Conservation (phyloP, 2,113 vertebrate genomes). For the Falcunculus frontatus region DNA sequence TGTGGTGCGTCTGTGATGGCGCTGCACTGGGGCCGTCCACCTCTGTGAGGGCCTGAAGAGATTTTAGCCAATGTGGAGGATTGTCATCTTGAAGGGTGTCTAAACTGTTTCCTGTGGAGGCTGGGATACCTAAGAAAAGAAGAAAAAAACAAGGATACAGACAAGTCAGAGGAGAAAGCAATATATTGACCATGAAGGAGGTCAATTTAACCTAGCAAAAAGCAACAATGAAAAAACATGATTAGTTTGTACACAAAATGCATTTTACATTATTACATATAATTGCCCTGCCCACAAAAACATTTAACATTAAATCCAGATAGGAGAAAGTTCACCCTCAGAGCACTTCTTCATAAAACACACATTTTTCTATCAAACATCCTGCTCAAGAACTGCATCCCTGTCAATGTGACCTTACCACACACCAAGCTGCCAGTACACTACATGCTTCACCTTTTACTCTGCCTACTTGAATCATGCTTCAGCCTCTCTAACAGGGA, state of each 20-base stretch:
- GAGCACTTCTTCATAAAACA: background rate
- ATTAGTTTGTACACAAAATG: constrained; percentile 44
- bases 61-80: constrained; percentile 99
- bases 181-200: background rate
- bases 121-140: constrained; percentile 85
- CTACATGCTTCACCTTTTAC: background rate
- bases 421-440: background rate
- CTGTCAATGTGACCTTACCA: background rate
- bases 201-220: constrained; percentile 43
- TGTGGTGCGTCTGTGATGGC: constrained; percentile 82
- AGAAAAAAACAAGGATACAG: constrained; percentile 39
- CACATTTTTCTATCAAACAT: background rate
- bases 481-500: constrained; percentile 51
- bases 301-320: background rate
- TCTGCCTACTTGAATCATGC: constrained; percentile 27
- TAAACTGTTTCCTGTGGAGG: constrained; percentile 92
- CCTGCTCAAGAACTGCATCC: background rate
- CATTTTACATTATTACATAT: background rate
- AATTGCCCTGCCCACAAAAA: background rate
- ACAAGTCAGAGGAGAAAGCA: constrained; percentile 48
- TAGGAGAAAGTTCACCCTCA: background rate
- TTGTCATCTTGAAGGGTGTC: constrained; percentile 98
- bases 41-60: constrained; percentile 97
- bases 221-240: constrained; percentile 15
- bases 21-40: constrained; percentile 89